Conservation (phyloP, 2,888 invertebrate genomes). For the Thysanoteuthis rhombus region DNA sequence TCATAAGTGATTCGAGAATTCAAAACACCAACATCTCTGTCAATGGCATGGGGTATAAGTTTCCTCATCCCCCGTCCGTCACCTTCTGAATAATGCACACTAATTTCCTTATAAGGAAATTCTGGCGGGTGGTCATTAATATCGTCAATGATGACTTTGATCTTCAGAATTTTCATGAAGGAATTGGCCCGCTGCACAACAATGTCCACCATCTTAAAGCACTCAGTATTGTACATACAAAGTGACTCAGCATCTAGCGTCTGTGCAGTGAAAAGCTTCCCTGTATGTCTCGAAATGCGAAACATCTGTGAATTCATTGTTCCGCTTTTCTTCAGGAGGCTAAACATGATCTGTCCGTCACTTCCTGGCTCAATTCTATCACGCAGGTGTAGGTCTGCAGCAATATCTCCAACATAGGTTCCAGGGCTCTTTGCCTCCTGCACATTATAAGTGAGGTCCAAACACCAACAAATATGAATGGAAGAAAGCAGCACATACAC, state of each 20-base stretch:
- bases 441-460: background rate
- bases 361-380: background rate
- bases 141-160: background rate
- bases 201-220: background rate
- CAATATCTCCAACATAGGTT: background rate
- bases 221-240: background rate
- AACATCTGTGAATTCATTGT: background rate
- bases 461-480: background rate
- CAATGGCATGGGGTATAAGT: background rate
- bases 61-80: background rate
- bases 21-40: background rate
- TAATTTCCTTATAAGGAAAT: background rate
- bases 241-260: background rate
- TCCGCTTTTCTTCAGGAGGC: background rate
- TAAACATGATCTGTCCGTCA: background rate
- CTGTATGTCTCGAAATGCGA: background rate
- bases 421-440: background rate
- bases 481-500: background rate
- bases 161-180: background rate
- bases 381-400: background rate
- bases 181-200: background rate
- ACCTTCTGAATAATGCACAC: background rate
- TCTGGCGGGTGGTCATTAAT: background rate
- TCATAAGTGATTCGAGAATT: background rate
- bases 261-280: background rate